phyloP scores from a whole-genome alignment of 2,888 invertebrate genomes.

The Sarcophaga caerulescens region DNA sequence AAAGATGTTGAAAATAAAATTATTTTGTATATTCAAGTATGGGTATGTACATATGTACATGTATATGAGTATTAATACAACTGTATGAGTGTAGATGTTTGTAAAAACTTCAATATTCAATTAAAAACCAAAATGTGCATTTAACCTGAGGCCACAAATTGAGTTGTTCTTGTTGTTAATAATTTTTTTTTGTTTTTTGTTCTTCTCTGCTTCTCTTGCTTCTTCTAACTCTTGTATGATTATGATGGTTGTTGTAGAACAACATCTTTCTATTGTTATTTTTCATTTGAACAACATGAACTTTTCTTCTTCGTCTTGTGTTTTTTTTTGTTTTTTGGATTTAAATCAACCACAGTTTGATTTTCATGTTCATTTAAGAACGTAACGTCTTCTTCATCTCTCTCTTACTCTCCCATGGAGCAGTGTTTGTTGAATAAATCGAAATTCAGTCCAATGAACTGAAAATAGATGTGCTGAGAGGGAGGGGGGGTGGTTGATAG shows the following conservation, averaged over 20 bases:
- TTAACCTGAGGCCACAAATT: constrained; percentile 64
- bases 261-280: constrained; percentile 51
- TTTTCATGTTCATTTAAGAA: neutral
- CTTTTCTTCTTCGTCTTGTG: constrained; percentile 36
- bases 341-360: neutral
- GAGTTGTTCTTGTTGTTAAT: constrained; percentile 44
- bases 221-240: neutral
- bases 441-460: constrained; percentile 43
- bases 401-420: constrained; percentile 9
- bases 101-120: constrained; percentile 62
- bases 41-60: neutral
- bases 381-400: constrained; percentile 6
- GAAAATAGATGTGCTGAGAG: constrained; percentile 1
- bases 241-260: constrained; percentile 14
- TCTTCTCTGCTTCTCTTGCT: neutral
- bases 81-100: constrained; percentile 27
- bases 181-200: constrained; percentile 19
- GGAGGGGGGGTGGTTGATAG: neutral
- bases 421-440: constrained; percentile 51
- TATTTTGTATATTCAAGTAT: too few species aligned
- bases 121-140: constrained; percentile 64
- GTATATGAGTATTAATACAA: neutral
- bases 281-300: constrained; percentile 54
- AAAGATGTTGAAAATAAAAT: too few species aligned
- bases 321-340: neutral